Base-by-base conservation (phyloP, 2,888 invertebrate species). In the Volucella inflata region DNA sequence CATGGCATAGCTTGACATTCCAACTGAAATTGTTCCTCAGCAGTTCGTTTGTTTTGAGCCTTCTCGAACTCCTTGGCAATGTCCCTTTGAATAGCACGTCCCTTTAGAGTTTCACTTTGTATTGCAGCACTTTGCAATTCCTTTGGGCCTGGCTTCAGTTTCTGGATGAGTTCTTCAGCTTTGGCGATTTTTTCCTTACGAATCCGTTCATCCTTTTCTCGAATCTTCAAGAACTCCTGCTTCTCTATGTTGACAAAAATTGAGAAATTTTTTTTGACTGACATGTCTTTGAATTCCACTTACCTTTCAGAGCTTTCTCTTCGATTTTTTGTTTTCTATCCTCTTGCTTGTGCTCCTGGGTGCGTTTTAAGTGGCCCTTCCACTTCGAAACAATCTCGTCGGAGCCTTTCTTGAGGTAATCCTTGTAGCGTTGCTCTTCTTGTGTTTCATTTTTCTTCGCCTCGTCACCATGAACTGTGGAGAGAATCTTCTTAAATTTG, bases 301-400 rank as follows among this genome's bases (percentile, higher is more conserved):
- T 44, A 89, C 88, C 88, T 64, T 88, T 81, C 30, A 77, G 51
- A 0, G 57, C 51, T 46, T 88, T 88, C 51, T 88, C 87, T 9
- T 79, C 84, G 30, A 82, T 21, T 9, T 87, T 79, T 8, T 84
- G 78, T 36, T 88, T 87, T 10, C 87, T 82, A 55, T 89, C 88
- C 16, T 88, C 87, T 16, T 87, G 53, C 51, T 89, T 89, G 30
- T 88, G 87, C n/a, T 89, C 88, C 21, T 88, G 89, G 0, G 87
- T 87, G 38, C 88, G 68, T 40, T 88, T 88, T 38, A 88, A 79
- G 64, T 87, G 92, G 53, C 92, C 91, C n/a, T 90, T 90, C 93
- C 93, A 93, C 67, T 89, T 89, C 84, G 90, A 90, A 0, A 92
- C 93, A 91, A 93, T 91, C 10, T 90, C 89, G 51, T 91, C 90